Conservation (phyloP, 2,797 vertebrate species). For the Allobates femoralis region DNA sequence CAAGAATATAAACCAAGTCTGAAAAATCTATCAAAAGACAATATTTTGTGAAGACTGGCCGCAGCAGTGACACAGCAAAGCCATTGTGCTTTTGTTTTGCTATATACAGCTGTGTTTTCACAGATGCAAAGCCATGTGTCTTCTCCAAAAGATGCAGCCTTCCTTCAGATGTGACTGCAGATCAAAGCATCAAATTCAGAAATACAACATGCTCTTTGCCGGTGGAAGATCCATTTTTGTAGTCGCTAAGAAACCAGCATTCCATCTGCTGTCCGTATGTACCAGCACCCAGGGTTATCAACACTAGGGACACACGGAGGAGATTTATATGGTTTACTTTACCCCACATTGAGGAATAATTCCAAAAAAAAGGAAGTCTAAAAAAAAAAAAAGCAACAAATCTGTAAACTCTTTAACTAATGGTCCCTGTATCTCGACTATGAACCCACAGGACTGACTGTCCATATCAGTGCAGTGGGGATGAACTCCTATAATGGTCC, state of each 20-base stretch:
- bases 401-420: neutral
- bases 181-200: conserved; percentile 92
- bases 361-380: neutral
- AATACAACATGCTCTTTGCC: conserved; percentile 87
- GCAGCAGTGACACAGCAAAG: conserved; percentile 78
- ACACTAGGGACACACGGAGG: conserved; percentile 2
- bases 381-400: neutral
- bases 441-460: neutral
- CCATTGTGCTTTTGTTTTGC: conserved; percentile 85
- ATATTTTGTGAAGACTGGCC: conserved; percentile 70
- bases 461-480: neutral
- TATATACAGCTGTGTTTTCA: conserved; percentile 95
- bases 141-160: conserved; percentile 82
- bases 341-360: neutral
- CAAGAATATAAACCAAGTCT: conserved; percentile 68
- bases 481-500: no score
- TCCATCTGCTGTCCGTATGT: conserved; percentile 95
- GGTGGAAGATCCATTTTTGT: conserved; percentile 81
- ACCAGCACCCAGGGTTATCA: conserved; percentile 78
- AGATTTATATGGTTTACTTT: neutral
- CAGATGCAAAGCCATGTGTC: conserved; percentile 94
- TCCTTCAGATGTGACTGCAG: conserved; percentile 84
- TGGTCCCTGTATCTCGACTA: neutral
- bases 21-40: conserved; percentile 70
- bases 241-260: conserved; percentile 84